Evolutionary conservation across 2,797 vertebrate genomes (phyloP), one percentile per base, ranked within the genome.

Genomic region (Hypotaenidia philippensis): DNA sequence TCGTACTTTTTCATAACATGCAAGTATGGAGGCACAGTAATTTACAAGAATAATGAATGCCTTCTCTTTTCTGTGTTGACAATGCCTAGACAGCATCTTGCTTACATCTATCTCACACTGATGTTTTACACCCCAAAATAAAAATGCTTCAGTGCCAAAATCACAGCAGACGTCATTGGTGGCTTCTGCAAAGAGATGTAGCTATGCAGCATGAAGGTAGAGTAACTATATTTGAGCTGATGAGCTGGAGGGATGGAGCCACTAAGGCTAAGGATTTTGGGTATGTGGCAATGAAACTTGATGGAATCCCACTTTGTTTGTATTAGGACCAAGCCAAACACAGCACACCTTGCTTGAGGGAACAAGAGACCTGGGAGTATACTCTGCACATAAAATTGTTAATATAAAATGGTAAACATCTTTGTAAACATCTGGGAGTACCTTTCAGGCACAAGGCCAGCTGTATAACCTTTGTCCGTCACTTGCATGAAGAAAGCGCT

Each of bases 391-490:
- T 27, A 45, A 55, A 78, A 53, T 40, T 92, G 22, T 79, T 96
- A 89, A 83, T 70, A 34, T 57, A 88, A 57, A 64, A 12, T 49
- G 40, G 41, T 70, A 93, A 95, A 83, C n/a, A 66, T 5, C 45
- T 68, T 82, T 40, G 34, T 53, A 93, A 95, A 78, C 32, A 27
- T 2, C 31, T 70, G 57, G 45, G 74, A 93, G 36, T 66, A 49
- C 36, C 49, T 57, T 80, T 88, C 45, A 89, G 61, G 29, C 50
- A 74, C 45, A 95, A 97, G 65, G n/a, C 59, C 38, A 69, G n/a
- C 14, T 74, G 20, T 49, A 6, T 32, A 74, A 77, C 17, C 20
- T 38, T 56, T 31, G 34, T 72, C 36, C 10, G 36, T 69, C 41
- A 36, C 31, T 94, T 84, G 7, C 29, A 40, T 74, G 49, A 81